These are phyloP conservation scores for Bugula neritina DNA, from an alignment of 2,888 invertebrate genomes.

Conservation along the genomic window DNA sequence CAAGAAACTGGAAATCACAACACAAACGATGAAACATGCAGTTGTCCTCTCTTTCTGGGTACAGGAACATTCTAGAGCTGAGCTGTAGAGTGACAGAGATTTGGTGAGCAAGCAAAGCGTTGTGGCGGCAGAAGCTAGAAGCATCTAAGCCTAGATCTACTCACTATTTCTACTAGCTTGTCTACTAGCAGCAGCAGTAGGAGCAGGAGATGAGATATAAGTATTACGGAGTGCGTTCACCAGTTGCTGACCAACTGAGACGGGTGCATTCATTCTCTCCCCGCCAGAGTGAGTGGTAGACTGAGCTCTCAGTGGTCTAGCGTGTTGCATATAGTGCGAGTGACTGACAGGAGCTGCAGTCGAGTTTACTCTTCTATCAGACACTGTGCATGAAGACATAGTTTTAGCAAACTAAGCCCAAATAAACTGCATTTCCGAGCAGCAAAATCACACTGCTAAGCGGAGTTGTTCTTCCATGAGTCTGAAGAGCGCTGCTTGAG, in stretches of 20 bases:
- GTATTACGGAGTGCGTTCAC: slow-evolving; percentile 20
- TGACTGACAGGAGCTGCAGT: not conserved
- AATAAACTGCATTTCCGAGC: too few species aligned
- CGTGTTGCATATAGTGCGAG: not conserved
- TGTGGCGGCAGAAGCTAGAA: not conserved
- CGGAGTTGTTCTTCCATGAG: too few species aligned
- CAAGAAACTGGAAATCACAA: too few species aligned
- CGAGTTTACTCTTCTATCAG: not conserved
- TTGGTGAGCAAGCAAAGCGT: not conserved
- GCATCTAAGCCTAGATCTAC: slow-evolving; percentile 15
- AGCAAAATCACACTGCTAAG: too few species aligned
- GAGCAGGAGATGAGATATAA: slow-evolving; percentile 3
- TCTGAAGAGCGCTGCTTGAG: too few species aligned
- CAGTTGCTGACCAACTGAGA: not conserved
- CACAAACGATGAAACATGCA: too few species aligned
- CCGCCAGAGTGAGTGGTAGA: not conserved
- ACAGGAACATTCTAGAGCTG: too few species aligned
- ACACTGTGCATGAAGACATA: slow-evolving; percentile 23
- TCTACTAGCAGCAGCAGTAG: slow-evolving; percentile 18
- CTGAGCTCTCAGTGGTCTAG: not conserved
- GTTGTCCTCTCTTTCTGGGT: too few species aligned
- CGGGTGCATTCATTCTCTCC: not conserved
- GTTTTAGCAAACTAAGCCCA: not conserved
- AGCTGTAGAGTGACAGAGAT: too few species aligned
- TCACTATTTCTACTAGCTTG: slow-evolving; percentile 24